phyloP scores from a whole-genome alignment of 2,888 invertebrate genomes.

The Xylota segnis region DNA sequence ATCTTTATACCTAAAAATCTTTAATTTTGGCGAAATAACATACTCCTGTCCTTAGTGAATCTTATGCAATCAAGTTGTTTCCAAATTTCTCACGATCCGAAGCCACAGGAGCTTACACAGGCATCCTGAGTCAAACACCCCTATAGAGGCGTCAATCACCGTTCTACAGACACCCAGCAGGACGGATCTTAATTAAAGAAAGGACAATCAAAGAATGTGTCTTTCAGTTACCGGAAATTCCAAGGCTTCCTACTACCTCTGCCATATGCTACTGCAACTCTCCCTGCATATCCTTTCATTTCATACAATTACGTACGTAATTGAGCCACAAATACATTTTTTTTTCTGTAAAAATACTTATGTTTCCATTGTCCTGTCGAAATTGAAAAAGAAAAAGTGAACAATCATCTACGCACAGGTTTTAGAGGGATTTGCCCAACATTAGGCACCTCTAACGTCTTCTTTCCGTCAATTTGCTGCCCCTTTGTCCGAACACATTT shows the following conservation, averaged over 20 bases:
- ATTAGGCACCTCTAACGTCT: slow-evolving; percentile 64
- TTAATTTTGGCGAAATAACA: too few relatives aligned
- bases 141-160: slow-evolving; percentile 25
- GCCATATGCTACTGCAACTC: slow-evolving; percentile 55
- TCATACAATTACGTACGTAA: slow-evolving; percentile 61
- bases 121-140: slow-evolving; percentile 25
- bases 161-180: slow-evolving; percentile 16
- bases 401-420: slow-evolving; percentile 46
- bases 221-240: slow-evolving; percentile 40
- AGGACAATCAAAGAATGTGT: slow-evolving; percentile 3
- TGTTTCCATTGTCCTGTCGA: slow-evolving; percentile 48
- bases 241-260: slow-evolving; percentile 21
- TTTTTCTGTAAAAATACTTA: slow-evolving; percentile 15
- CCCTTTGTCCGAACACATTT: slow-evolving; percentile 36
- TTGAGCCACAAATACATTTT: slow-evolving; percentile 59
- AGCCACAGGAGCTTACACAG: slow-evolving; percentile 33
- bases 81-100: slow-evolving; percentile 41
- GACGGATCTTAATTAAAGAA: slow-evolving; percentile 39
- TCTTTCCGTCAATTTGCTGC: slow-evolving; percentile 69
- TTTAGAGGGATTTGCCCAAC: slow-evolving; percentile 59
- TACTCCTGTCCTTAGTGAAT: too few relatives aligned
- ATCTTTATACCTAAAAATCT: too few relatives aligned
- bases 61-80: too few relatives aligned
- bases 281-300: slow-evolving; percentile 10
- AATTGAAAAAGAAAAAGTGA: slow-evolving; percentile 23